Base-by-base conservation (phyloP, 2,113 vertebrate genomes). In the Sinosuthora webbiana region DNA sequence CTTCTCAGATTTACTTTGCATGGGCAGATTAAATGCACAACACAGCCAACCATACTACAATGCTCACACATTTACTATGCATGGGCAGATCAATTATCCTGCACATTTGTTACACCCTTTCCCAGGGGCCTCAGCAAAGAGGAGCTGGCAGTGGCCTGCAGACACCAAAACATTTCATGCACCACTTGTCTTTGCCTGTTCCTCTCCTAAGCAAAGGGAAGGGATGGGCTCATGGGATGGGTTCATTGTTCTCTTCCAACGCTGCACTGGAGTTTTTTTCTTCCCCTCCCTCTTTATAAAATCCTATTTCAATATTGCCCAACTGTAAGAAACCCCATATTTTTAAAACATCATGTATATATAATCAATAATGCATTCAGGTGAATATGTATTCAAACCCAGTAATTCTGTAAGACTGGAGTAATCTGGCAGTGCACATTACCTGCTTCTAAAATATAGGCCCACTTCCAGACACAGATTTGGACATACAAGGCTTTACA, bases 161-260 rank as follows among this genome's bases (percentile, higher is more conserved):
- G 88, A 86, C 88, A 92, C 83, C 95, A 92, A 89, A 91, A 86
- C 57, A 88, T 76, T 91, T 92, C 85, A 96, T 49, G 75, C 94
- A 90, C 70, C 90, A 80, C 92, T 93, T 90, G 71, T 56, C 71
- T 74, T 67, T 93, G 42, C 47, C 76, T 8, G 0, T 77, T 90
- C 76, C 76, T 83, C 52, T 80, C 56, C 71, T 31, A 94, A 63
- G 90, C 71, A 83, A 89, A 67, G 45, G 42, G 30, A 80, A 94
- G 59, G 71, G 79, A 83, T 41, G 56, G 83, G 64, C 56, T 91
- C 70, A 81, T 4, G 0, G 81, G 47, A 82, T 80, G 64, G 37
- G 56, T 27, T 92, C 42, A 70, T 74, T 88, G 49, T 56, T 93
- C 93, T 92, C 56, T 84, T 86, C 50, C 68, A 50, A 7, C 15